These are phyloP conservation scores for Ecdyonurus torrentis DNA, from an alignment of 2,888 invertebrate genomes.

Conservation along the genomic window DNA sequence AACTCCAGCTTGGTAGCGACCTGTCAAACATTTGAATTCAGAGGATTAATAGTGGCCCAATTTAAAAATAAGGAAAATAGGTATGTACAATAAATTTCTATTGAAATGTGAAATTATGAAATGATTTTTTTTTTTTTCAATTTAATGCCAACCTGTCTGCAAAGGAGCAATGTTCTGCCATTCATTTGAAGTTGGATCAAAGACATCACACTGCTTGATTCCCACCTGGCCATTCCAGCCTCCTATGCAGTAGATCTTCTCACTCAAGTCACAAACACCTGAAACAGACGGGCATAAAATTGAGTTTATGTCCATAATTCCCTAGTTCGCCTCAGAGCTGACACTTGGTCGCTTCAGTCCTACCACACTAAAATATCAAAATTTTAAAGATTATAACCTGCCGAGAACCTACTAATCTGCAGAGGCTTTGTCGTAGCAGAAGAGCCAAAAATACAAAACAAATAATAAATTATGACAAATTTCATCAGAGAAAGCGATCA, in stretches of 20 bases:
- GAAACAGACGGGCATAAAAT: constrained; percentile 13
- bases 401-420: background rate
- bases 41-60: no score
- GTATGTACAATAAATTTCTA: background rate
- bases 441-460: no score
- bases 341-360: background rate
- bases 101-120: background rate
- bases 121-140: background rate
- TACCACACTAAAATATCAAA: background rate
- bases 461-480: background rate
- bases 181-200: constrained; percentile 37
- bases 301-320: background rate
- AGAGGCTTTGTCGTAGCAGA: background rate
- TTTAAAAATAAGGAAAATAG: background rate
- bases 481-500: background rate
- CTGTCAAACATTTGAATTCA: no score
- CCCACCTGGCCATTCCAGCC: constrained; percentile 59
- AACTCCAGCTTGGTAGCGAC: constrained; percentile 64
- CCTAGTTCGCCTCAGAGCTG: background rate
- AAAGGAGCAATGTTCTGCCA: constrained; percentile 57
- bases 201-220: constrained; percentile 55
- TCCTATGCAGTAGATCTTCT: constrained; percentile 55
- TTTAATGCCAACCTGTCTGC: constrained; percentile 32
- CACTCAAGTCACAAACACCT: constrained; percentile 46
- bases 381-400: background rate